Evolutionary conservation across 2,888 invertebrate genomes (phyloP), one percentile per base, ranked within the genome.

Genomic region (Drosophila cracens): DNA sequence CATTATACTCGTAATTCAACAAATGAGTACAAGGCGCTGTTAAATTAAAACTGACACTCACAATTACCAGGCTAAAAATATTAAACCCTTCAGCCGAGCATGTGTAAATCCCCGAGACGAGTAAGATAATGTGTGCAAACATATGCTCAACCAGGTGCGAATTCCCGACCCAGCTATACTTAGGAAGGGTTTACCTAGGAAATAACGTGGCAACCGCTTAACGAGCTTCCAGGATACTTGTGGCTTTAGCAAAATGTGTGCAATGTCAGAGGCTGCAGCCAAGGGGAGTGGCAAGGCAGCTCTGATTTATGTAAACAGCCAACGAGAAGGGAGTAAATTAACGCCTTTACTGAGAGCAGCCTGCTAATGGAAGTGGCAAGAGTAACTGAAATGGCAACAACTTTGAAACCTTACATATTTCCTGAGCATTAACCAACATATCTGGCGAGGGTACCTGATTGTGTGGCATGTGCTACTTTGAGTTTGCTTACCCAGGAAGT

Each of bases 231-330:
- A 69, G 80, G 84, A 83, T 88, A 87, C 86, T 75, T 87, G 85
- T 63, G 87, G 89, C 89, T 89, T 85, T 82, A 76, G 80, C 78
- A 51, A 76, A 58, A 64, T 76, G 76, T 57, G 43, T 33, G 73
- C 49, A 57, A 46, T 73, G 65, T 21, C 61, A 36, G 59, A 36
- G 48, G 52, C 36, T 27, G 33, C 27, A n/a, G 46, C 59, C 57
- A 52, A 34, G 7, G 16, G 25, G 27, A 10, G 18, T 1, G 43
- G 21, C 2, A 29, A 34, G 36, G 65, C 52, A 68, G 68, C 71
- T 53, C 68, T 87, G 83, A 83, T 83, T 83, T 87, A 87, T 83
- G 83, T 83, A 86, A 86, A 86, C 81, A 86, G 53, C 57, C 76
- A 79, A 70, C 75, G 58, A 75, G 79, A 79, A 76, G 82, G 73